phyloP scores from a whole-genome alignment of 2,113 vertebrate genomes.

The Eudyptes chrysolophus region DNA sequence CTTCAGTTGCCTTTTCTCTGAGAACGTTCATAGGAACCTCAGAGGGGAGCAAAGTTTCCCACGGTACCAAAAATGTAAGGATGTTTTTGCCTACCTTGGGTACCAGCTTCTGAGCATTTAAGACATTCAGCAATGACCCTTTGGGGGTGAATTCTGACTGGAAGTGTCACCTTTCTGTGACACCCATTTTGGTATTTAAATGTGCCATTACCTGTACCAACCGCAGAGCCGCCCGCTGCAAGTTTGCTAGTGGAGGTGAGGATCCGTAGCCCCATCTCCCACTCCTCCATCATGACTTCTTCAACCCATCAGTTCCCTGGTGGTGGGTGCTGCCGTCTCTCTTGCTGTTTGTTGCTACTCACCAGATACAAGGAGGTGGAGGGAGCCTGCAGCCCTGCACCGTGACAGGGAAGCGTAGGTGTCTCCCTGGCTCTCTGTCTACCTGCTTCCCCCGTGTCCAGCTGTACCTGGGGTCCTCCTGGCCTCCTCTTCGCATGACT shows the following conservation, averaged over 20 bases:
- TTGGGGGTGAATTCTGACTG: too few relatives aligned
- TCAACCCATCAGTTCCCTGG: neutral
- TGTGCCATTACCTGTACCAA: neutral
- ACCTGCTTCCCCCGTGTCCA: neutral
- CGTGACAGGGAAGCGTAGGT: neutral
- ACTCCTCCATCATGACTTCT: neutral
- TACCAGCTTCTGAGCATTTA: too few relatives aligned
- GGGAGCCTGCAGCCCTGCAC: neutral
- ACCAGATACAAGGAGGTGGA: neutral
- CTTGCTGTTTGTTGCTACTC: neutral
- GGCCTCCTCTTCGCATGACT: neutral
- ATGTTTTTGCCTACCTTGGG: too few relatives aligned
- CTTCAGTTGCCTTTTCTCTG: neutral
- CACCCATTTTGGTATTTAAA: neutral
- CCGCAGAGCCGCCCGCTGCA: neutral
- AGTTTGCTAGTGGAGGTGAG: neutral
- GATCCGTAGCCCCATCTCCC: neutral
- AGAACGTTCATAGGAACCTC: neutral
- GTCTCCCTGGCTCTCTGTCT: neutral
- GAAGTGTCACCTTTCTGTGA: neutral
- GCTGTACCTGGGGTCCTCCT: neutral
- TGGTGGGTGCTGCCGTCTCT: neutral
- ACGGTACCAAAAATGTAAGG: too few relatives aligned
- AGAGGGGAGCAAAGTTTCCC: too few relatives aligned
- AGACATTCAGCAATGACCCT: too few relatives aligned